These are phyloP conservation scores for Megamerina dolium DNA, from an alignment of 2,888 invertebrate species.

Conservation along the genomic window DNA sequence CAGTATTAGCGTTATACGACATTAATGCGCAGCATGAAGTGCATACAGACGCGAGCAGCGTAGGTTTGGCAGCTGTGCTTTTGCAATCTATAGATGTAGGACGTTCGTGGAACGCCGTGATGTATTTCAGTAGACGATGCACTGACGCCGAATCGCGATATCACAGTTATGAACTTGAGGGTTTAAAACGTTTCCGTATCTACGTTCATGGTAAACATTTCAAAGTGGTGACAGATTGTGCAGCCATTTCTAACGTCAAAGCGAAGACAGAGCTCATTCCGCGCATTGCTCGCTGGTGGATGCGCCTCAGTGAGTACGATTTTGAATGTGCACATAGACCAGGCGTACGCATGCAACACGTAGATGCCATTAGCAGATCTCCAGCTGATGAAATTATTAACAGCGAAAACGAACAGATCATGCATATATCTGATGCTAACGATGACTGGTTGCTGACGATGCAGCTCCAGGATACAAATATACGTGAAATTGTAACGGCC, in stretches of 20 bases:
- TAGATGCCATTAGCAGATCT: constrained; percentile 16
- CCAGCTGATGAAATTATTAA: constrained; percentile 4
- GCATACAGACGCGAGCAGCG: too few relatives aligned
- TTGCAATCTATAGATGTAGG: constrained; percentile 4
- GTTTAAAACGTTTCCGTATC: constrained; percentile 34
- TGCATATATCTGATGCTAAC: constrained; percentile 9
- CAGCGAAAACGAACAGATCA: background rate
- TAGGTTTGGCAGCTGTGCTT: constrained; percentile 9
- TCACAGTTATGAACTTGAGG: constrained; percentile 36
- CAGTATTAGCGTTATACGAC: constrained; percentile 14
- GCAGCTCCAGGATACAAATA: constrained; percentile 13
- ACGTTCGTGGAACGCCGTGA: constrained; percentile 11
- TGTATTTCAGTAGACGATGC: constrained; percentile 17
- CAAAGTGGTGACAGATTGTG: constrained; percentile 15
- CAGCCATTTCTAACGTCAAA: constrained; percentile 13
- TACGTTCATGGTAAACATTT: constrained; percentile 32
- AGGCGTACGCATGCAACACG: constrained; percentile 12
- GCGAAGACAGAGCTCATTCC: constrained; percentile 11
- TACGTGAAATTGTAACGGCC: constrained; percentile 6
- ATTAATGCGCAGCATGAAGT: too few relatives aligned
- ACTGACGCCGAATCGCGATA: constrained; percentile 19
- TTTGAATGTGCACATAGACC: constrained; percentile 12
- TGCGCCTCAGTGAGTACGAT: constrained; percentile 15
- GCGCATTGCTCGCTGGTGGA: constrained; percentile 14
- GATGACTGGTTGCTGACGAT: too few relatives aligned